phyloP scores from a whole-genome alignment of 2,888 invertebrate genomes.

The Watsonalla binaria region DNA sequence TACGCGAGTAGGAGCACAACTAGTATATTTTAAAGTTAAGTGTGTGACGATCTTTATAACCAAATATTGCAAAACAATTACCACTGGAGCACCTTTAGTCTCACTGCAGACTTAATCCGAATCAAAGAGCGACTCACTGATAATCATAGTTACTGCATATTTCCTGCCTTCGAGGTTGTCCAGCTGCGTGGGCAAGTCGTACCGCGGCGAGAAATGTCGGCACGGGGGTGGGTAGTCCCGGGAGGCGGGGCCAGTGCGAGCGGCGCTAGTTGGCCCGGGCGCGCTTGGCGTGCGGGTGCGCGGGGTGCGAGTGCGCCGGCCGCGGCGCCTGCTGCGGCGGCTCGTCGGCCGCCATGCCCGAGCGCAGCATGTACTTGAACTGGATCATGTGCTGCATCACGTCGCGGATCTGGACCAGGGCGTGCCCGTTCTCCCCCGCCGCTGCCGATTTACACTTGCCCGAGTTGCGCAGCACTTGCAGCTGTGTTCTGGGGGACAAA shows the following conservation, averaged over 20 bases:
- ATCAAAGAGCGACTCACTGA: too few species aligned
- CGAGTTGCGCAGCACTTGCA: conserved; percentile 86
- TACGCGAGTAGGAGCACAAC: too few species aligned
- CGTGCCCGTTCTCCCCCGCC: conserved; percentile 83
- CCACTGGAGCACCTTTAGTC: too few species aligned
- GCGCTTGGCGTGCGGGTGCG: conserved; percentile 38
- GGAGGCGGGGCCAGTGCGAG: neutral
- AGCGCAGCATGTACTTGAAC: conserved; percentile 89
- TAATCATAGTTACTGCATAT: too few species aligned
- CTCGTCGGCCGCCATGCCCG: conserved; percentile 52
- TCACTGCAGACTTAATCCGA: too few species aligned
- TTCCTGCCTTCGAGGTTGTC: too few species aligned
- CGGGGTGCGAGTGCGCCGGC: conserved; percentile 30
- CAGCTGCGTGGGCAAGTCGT: too few species aligned
- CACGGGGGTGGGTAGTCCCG: too few species aligned
- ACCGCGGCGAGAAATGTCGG: too few species aligned
- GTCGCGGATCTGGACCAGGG: conserved; percentile 89
- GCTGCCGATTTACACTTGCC: conserved; percentile 84
- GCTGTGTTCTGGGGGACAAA: conserved; percentile 79
- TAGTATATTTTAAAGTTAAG: too few species aligned
- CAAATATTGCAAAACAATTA: too few species aligned
- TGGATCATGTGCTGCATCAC: conserved; percentile 92
- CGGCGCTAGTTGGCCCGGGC: conserved; percentile 56
- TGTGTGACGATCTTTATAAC: too few species aligned
- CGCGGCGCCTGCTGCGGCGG: conserved; percentile 25